Base-by-base conservation (phyloP, 2,113 vertebrate genomes). In the Phalacrocorax pelagicus region DNA sequence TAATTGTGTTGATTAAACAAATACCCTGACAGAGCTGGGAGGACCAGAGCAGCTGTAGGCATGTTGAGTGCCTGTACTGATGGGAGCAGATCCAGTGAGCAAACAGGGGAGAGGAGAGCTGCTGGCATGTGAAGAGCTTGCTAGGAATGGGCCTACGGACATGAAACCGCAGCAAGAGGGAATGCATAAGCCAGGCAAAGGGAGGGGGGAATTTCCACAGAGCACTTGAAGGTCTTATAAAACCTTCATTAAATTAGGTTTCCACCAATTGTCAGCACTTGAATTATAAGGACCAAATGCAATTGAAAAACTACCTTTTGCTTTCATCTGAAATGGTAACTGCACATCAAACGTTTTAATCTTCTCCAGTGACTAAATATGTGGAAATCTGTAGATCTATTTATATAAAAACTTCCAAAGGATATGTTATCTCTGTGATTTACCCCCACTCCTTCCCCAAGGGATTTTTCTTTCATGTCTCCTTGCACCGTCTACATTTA, bases 371-470 rank as follows among this genome's bases (percentile, higher is more conserved):
- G 91, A 92, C 85, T 95, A 96, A 88, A 85, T 95, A 92, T 23
- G 84, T 94, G 81, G 91, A 95, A 97, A 95, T 95, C 92, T 97
- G 96, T 82, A 86, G 84, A 73, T 91, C 91, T 97, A 27, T 96
- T 97, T 97, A 96, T 95, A 94, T 77, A 80, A 92, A 96, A 95
- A 65, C 96, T 95, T 96, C 94, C 96, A 97, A 97, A 93, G 94
- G 87, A 82, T 96, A 75, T 77, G 93, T 96, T 97, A 96, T 97
- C 96, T 96, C 90, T 92, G 70, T 82, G 78, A 96, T 95, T 97
- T 94, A 92, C 90, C 94, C 73, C 87, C 40, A 73, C 81, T 86
- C 81, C 66, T 95, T 94, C 93, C 95, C 91, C 89, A 90, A 40
- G 95, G 94, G 94, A 77, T 72, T 96, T 94, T 96, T 92, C 97